These are phyloP conservation scores for Smittia aterrima DNA, from an alignment of 2,888 invertebrate genomes.

Conservation along the genomic window DNA sequence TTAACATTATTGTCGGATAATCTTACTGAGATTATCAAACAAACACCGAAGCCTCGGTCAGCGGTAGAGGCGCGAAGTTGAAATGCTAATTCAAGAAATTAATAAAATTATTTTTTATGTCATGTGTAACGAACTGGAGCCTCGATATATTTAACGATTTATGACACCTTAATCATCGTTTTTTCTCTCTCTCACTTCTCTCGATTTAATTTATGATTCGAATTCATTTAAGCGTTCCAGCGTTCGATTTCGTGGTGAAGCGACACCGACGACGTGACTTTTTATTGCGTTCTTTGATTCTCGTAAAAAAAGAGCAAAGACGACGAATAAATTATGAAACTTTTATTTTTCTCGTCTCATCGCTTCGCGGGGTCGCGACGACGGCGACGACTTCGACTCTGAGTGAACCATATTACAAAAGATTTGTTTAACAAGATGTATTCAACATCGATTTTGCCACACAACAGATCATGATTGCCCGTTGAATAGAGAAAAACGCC, in stretches of 20 bases:
- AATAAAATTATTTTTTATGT: slow-evolving; percentile 40
- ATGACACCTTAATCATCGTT: slow-evolving; percentile 29
- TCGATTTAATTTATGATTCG: slow-evolving; percentile 2
- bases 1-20: background rate
- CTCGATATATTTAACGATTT: slow-evolving; percentile 37
- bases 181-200: slow-evolving; percentile 14
- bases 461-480: slow-evolving; percentile 21
- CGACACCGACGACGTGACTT: background rate
- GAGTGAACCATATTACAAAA: slow-evolving; percentile 19
- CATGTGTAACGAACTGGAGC: slow-evolving; percentile 39
- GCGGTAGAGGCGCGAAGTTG: background rate
- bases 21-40: background rate
- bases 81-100: slow-evolving; percentile 36
- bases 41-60: background rate
- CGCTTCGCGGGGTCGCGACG: background rate
- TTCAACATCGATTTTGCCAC: slow-evolving; percentile 10
- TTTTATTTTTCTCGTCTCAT: background rate
- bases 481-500: background rate
- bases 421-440: slow-evolving; percentile 25
- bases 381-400: background rate
- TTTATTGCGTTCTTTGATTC: background rate
- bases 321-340: background rate
- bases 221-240: background rate
- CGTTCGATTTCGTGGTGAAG: background rate
- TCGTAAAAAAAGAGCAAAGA: background rate